These are phyloP conservation scores for Eudemis profundana DNA, from an alignment of 2,888 invertebrate species.

Conservation along the genomic window DNA sequence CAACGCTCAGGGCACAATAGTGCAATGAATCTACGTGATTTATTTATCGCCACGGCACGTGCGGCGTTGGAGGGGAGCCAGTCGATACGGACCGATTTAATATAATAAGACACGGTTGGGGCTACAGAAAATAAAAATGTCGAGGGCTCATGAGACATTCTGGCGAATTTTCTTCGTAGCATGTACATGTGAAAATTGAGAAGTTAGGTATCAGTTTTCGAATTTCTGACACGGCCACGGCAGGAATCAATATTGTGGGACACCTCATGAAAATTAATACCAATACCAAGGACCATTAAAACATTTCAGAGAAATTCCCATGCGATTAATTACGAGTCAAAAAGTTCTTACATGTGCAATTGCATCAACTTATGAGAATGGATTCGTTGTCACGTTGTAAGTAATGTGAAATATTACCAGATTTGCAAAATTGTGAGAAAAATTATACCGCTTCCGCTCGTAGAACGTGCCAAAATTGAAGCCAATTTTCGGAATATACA, in stretches of 20 bases:
- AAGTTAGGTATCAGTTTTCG: slow-evolving; percentile 7
- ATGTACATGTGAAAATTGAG: not conserved
- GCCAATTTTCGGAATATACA: not conserved
- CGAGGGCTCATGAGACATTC: slow-evolving; percentile 5
- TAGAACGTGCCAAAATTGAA: slow-evolving; percentile 1
- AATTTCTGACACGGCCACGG: not conserved
- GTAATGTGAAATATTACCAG: not conserved
- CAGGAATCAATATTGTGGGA: not conserved
- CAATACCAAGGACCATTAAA: too few relatives aligned
- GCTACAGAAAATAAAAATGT: slow-evolving; percentile 34
- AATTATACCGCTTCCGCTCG: not conserved
- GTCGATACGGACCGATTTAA: slow-evolving; percentile 37
- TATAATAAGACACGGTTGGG: slow-evolving; percentile 34
- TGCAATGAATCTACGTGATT: slow-evolving; percentile 46
- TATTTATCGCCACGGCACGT: slow-evolving; percentile 43
- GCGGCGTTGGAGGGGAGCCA: slow-evolving; percentile 41
- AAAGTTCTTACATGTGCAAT: too few relatives aligned
- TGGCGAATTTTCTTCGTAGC: slow-evolving; percentile 16
- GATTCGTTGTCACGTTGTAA: too few relatives aligned
- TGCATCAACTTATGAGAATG: too few relatives aligned
- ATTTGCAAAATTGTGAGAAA: not conserved
- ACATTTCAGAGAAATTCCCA: too few relatives aligned
- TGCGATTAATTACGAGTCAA: too few relatives aligned
- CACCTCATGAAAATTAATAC: too few relatives aligned
- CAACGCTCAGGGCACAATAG: slow-evolving; percentile 40